Conservation (phyloP, 2,797 vertebrate species). For the Rhabdomys pumilio region DNA sequence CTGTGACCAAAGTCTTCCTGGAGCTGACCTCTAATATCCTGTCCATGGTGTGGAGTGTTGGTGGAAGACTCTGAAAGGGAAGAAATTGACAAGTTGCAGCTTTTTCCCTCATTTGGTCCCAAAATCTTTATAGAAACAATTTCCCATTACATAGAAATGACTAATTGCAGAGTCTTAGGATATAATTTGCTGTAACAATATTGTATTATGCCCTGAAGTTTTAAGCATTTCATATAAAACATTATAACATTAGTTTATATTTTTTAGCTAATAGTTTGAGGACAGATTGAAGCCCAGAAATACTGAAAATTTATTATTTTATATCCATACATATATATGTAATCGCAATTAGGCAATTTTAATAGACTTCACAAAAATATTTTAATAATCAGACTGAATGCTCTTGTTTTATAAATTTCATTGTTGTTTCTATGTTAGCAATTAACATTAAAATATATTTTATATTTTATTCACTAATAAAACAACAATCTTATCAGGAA, state of each 20-base stretch:
- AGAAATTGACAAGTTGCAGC: not conserved
- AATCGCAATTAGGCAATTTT: slow-evolving; percentile 30
- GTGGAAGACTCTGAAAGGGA: not conserved
- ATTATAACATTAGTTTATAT: slow-evolving; percentile 31
- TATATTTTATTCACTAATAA: slow-evolving; percentile 60
- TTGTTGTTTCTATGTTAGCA: slow-evolving; percentile 1
- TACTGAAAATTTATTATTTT: slow-evolving; percentile 41
- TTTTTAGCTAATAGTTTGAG: slow-evolving; percentile 54
- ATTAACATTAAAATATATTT: slow-evolving; percentile 35
- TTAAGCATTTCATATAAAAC: slow-evolving; percentile 66
- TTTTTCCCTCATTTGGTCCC: not conserved
- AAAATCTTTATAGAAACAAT: slow-evolving; percentile 56
- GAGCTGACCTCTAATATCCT: not conserved
- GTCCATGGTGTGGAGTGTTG: not conserved
- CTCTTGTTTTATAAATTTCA: slow-evolving; percentile 53
- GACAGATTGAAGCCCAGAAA: slow-evolving; percentile 12
- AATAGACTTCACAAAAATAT: not conserved
- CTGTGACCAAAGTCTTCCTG: not conserved
- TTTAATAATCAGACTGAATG: slow-evolving; percentile 22
- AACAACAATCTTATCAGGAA: slow-evolving; percentile 36
- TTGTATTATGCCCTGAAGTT: slow-evolving; percentile 72
- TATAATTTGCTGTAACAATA: slow-evolving; percentile 51
- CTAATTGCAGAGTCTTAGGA: slow-evolving; percentile 39
- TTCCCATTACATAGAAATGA: slow-evolving; percentile 51
- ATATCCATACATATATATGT: not conserved